Evolutionary conservation across 1,140 invertebrate genomes (phyloP).

Genomic region (Adoxophyes honmai): DNA sequence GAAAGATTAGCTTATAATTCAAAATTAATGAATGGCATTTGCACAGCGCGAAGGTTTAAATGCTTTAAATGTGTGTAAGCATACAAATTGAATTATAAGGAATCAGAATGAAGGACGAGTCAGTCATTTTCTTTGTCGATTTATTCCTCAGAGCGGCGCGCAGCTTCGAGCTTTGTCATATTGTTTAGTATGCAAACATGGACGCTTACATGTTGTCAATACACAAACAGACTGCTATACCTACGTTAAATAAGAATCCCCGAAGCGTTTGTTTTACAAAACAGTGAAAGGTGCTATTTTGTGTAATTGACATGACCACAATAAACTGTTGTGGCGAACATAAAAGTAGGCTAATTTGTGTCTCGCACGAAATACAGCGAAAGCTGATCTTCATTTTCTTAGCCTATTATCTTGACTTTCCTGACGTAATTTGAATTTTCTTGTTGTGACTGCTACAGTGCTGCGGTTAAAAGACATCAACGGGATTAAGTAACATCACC

Average conservation of each 20-base stretch:
- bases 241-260: conserved; percentile 8
- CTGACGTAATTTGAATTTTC: not conserved
- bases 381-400: not conserved
- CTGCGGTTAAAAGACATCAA: conserved; percentile 8
- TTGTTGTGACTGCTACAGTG: not conserved
- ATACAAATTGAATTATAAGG: not conserved
- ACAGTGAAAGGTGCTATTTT: conserved; percentile 10
- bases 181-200: conserved; percentile 7
- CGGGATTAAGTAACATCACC: not conserved
- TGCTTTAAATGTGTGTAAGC: not conserved
- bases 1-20: too few species aligned
- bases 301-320: conserved; percentile 14
- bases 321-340: conserved; percentile 7
- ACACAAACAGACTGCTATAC: conserved; percentile 12
- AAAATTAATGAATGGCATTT: too few species aligned
- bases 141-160: not conserved
- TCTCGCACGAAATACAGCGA: conserved; percentile 1
- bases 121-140: not conserved
- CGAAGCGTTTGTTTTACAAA: conserved; percentile 2
- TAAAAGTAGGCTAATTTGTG: conserved; percentile 9
- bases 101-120: conserved; percentile 2
- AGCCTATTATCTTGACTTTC: conserved; percentile 1
- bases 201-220: conserved; percentile 10
- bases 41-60: too few species aligned
- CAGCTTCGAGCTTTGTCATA: conserved; percentile 2